phyloP scores from a whole-genome alignment of 64 coral and sea anemone species.

The Montipora cactus region DNA sequence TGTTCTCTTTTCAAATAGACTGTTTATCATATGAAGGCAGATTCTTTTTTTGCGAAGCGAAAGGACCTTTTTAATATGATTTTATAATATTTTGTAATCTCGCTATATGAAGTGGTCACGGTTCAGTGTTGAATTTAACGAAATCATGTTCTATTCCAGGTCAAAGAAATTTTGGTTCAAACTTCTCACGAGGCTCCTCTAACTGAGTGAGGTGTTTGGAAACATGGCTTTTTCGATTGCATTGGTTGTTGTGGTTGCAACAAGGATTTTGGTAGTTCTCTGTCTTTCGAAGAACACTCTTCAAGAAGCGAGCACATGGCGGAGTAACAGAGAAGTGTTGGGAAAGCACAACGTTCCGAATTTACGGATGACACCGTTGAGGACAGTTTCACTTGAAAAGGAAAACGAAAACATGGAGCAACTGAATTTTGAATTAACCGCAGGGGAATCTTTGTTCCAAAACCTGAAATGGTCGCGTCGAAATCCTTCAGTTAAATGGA shows the following conservation, averaged over 20 bases:
- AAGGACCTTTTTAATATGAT: neutral
- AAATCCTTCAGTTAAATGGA: neutral
- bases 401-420: neutral
- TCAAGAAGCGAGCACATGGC: neutral
- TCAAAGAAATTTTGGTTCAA: neutral
- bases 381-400: neutral
- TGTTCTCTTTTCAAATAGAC: neutral
- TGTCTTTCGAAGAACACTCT: neutral
- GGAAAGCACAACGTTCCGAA: neutral
- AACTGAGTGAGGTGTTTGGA: neutral
- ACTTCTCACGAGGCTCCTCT: neutral
- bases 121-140: neutral
- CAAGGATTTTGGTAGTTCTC: neutral
- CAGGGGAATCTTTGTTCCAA: neutral
- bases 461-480: neutral
- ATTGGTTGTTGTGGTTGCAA: neutral
- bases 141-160: neutral
- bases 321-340: neutral
- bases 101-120: too few relatives aligned
- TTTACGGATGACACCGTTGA: neutral
- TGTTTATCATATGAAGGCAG: conserved; percentile 43
- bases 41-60: neutral
- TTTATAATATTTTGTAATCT: neutral
- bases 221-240: neutral
- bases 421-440: neutral